Evolutionary conservation across 2,797 vertebrate genomes (phyloP).

Genomic region (Alosa sapidissima): DNA sequence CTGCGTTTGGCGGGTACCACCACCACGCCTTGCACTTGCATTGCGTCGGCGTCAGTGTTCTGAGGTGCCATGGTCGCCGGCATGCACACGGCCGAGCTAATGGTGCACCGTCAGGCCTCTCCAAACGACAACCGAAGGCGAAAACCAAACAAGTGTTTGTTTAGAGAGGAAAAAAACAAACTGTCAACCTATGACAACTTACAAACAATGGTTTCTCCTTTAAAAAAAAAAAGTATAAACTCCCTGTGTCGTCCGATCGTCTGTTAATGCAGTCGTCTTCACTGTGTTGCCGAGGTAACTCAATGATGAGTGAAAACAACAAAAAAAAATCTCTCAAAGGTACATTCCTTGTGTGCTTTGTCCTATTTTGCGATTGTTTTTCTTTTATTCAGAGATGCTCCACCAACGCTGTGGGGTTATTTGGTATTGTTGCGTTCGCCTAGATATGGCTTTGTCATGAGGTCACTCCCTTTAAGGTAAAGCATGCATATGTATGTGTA

Average conservation of each 20-base stretch:
- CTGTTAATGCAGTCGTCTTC: neutral
- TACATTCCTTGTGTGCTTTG: slow-evolving; percentile 66
- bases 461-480: slow-evolving; percentile 42
- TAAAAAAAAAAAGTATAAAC: neutral
- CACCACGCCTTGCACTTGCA: slow-evolving; percentile 82
- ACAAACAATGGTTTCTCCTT: neutral
- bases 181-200: neutral
- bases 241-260: slow-evolving; percentile 3
- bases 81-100: slow-evolving; percentile 70
- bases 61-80: slow-evolving; percentile 93
- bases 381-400: slow-evolving; percentile 33
- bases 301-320: slow-evolving; percentile 46
- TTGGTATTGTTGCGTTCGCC: slow-evolving; percentile 38
- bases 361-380: slow-evolving; percentile 42
- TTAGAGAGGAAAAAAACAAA: slow-evolving; percentile 23
- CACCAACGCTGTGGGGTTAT: slow-evolving; percentile 2
- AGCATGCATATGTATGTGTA: slow-evolving; percentile 17
- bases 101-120: slow-evolving; percentile 40
- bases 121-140: neutral
- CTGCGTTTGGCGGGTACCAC: slow-evolving; percentile 65
- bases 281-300: neutral
- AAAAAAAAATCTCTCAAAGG: slow-evolving; percentile 47
- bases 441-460: slow-evolving; percentile 48
- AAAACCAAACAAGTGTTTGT: neutral
- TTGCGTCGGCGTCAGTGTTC: slow-evolving; percentile 89